Conservation (phyloP, 2,888 invertebrate species). For the Ophion obscuratus region DNA sequence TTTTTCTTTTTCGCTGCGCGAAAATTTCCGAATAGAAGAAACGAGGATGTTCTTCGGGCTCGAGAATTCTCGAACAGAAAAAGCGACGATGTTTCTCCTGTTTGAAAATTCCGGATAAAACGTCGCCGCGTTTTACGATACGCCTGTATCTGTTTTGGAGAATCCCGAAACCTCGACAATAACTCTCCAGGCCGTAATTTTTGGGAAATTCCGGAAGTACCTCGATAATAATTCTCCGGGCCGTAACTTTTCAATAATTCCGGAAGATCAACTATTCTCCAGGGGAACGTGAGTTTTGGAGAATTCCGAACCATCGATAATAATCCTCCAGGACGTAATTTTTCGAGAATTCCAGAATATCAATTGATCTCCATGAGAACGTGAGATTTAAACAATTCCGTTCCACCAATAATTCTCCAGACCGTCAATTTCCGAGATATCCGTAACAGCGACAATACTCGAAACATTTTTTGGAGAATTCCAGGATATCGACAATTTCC, state of each 20-base stretch:
- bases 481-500: not conserved
- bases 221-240: not conserved
- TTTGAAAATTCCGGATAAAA: not conserved
- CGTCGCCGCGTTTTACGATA: not conserved
- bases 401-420: not conserved
- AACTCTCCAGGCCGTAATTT: not conserved
- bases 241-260: too few species aligned
- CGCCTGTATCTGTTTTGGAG: not conserved
- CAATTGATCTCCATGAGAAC: not conserved
- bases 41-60: too few species aligned
- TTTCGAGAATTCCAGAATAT: not conserved
- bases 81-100: not conserved
- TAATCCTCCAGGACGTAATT: not conserved
- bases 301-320: too few species aligned
- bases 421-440: too few species aligned
- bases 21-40: too few species aligned
- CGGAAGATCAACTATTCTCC: too few species aligned
- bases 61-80: not conserved
- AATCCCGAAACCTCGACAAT: too few species aligned
- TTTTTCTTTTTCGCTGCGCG: too few species aligned
- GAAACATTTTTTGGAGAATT: not conserved
- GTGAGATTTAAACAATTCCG: not conserved
- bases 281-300: too few species aligned
- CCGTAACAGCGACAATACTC: too few species aligned
- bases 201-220: not conserved